Percentiles rank a stretch among this genome's conserved stretches.
phyloP scores from a whole-genome alignment of 1,140 invertebrate genomes.

The Andricus grossulariae region DNA sequence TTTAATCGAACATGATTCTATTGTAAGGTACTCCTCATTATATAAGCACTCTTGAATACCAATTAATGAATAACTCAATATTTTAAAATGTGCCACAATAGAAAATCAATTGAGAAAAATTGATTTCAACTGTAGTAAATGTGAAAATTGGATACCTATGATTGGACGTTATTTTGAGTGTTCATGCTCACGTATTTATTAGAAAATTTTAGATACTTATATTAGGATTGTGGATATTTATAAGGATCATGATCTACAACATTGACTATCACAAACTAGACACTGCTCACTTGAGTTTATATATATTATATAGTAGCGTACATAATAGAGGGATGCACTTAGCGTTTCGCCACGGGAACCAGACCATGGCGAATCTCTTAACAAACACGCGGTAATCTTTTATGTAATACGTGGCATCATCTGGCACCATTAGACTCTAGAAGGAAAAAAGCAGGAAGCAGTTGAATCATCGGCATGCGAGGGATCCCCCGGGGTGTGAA shows the following conservation, averaged over 20 bases:
- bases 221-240: no score
- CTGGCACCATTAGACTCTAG: constrained; percentile 59
- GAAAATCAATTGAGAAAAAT: no score
- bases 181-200: no score
- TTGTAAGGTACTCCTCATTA: no score
- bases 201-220: no score
- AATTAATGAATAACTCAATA: no score
- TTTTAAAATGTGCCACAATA: no score
- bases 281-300: constrained; percentile 43
- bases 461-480: constrained; percentile 62
- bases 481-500: background rate
- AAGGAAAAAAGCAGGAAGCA: constrained; percentile 54
- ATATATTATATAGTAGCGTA: constrained; percentile 48
- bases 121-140: no score
- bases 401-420: constrained; percentile 61
- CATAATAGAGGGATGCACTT: constrained; percentile 70
- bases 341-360: constrained; percentile 69
- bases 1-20: no score
- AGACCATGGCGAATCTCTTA: constrained; percentile 67
- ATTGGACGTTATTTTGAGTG: no score
- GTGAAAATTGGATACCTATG: no score
- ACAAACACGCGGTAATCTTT: constrained; percentile 69
- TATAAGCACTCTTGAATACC: no score
- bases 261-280: constrained; percentile 3
- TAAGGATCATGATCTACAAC: background rate